Conservation (phyloP, 2,113 vertebrate species). For the Euleptes europaea region DNA sequence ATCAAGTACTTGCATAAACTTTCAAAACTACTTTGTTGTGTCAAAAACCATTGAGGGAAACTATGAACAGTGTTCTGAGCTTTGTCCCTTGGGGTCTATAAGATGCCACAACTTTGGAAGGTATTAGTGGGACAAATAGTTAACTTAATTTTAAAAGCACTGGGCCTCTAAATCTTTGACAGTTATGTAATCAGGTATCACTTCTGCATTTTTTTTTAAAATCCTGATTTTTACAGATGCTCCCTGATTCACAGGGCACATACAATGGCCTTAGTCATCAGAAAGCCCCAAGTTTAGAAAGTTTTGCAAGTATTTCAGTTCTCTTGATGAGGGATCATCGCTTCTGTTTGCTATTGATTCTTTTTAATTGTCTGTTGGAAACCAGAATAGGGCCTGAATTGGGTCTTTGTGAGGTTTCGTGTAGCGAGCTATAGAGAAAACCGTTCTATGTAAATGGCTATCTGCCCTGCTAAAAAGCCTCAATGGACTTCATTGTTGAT, state of each 20-base stretch:
- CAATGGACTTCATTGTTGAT: slow-evolving; percentile 78
- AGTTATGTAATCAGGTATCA: not conserved
- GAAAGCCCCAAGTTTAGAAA: slow-evolving; percentile 34
- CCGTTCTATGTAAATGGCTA: slow-evolving; percentile 80
- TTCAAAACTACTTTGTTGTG: not conserved
- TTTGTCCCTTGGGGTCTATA: not conserved
- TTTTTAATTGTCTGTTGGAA: slow-evolving; percentile 74
- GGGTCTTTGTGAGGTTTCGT: slow-evolving; percentile 77
- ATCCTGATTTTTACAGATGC: not conserved
- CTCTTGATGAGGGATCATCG: slow-evolving; percentile 62
- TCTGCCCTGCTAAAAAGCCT: slow-evolving; percentile 73
- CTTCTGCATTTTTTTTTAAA: not conserved
- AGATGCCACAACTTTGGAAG: not conserved
- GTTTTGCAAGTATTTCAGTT: slow-evolving; percentile 41
- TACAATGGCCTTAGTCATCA: not conserved
- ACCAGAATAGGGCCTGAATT: slow-evolving; percentile 74
- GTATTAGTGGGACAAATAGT: not conserved
- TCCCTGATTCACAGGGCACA: not conserved
- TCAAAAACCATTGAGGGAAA: not conserved
- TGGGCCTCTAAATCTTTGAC: not conserved
- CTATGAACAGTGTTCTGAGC: not conserved
- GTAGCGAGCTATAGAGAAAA: slow-evolving; percentile 75
- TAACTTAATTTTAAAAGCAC: not conserved
- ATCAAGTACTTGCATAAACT: too few relatives aligned
- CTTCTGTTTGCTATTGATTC: slow-evolving; percentile 66